Conservation (phyloP, 2,113 vertebrate species). For the Patagioenas fasciata region DNA sequence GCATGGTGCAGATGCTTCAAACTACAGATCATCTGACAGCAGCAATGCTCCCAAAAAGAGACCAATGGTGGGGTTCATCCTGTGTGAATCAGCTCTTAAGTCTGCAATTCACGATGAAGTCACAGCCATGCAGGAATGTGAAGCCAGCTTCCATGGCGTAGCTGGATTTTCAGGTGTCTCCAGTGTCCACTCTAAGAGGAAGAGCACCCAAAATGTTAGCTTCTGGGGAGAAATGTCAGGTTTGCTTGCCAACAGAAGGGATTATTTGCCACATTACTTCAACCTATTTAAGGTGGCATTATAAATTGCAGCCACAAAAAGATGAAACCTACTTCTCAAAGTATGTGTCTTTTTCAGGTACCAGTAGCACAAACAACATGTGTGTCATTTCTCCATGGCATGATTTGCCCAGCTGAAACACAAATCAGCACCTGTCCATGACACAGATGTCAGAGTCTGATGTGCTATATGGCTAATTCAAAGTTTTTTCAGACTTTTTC, state of each 20-base stretch:
- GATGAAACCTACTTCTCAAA: not conserved
- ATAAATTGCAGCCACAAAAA: not conserved
- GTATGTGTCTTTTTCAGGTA: not conserved
- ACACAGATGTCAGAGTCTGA: not conserved
- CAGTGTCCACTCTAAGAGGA: not conserved
- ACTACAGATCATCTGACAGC: accelerated
- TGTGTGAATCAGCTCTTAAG: accelerated
- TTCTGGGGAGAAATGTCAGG: not conserved
- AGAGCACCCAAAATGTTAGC: not conserved
- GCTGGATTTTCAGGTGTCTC: not conserved
- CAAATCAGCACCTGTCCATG: not conserved
- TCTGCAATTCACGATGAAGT: accelerated
- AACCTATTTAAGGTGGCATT: not conserved
- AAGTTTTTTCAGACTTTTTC: not conserved
- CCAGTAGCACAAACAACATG: not conserved
- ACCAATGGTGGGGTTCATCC: not conserved
- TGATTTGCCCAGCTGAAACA: not conserved
- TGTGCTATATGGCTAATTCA: not conserved
- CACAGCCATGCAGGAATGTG: accelerated
- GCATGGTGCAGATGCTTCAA: not conserved
- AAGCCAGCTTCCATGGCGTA: not conserved
- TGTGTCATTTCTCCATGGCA: not conserved
- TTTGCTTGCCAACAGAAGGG: not conserved
- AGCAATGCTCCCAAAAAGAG: not conserved
- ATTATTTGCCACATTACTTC: not conserved